These are phyloP conservation scores for Sylvilagus bachmani DNA, from an alignment of 2,113 vertebrate genomes.

Conservation along the genomic window DNA sequence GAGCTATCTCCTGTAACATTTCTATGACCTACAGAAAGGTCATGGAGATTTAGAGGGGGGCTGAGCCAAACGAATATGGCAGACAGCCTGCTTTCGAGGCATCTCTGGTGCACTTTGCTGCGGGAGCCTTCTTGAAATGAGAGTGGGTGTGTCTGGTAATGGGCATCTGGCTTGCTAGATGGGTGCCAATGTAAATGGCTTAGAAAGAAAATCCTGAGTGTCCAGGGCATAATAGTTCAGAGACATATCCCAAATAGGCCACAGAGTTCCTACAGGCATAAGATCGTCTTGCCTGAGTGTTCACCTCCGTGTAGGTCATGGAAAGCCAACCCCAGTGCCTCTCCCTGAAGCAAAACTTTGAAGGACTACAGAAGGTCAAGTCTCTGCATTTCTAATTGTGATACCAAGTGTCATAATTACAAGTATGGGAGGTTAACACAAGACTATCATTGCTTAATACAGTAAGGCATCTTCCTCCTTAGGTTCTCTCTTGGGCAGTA, in stretches of 20 bases:
- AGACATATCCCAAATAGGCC: neutral
- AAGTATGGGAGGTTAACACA: neutral
- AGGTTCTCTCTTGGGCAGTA: neutral
- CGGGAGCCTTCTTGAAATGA: neutral
- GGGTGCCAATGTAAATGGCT: neutral
- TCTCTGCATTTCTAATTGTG: conserved; percentile 13
- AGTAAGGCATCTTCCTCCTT: neutral
- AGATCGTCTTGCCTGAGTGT: neutral
- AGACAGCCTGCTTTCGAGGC: neutral
- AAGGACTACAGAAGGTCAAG: neutral
- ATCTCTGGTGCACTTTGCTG: neutral
- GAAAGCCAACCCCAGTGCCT: neutral
- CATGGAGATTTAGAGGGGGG: neutral
- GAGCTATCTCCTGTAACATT: conserved; percentile 10
- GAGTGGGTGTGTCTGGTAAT: neutral
- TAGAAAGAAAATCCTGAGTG: neutral
- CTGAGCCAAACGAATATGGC: neutral
- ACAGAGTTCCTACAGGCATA: neutral
- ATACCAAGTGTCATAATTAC: neutral
- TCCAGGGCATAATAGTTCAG: neutral
- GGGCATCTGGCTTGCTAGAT: neutral
- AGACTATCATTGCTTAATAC: neutral
- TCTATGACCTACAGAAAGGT: conserved; percentile 34
- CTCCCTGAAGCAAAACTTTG: neutral
- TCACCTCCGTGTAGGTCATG: neutral